These are phyloP conservation scores for Etheostoma spectabile DNA, from an alignment of 2,113 vertebrate species.

Conservation along the genomic window DNA sequence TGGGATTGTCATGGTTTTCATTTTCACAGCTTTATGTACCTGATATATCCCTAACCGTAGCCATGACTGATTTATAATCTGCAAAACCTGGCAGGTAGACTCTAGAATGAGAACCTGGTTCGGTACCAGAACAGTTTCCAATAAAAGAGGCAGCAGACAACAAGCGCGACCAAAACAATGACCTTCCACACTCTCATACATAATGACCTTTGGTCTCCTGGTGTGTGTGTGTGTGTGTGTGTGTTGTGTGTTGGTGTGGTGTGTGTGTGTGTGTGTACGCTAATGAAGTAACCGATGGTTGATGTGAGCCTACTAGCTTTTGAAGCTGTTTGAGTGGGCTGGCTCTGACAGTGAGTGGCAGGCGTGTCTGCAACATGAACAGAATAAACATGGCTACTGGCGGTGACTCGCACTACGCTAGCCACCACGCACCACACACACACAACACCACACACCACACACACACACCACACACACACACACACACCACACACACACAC, in stretches of 20 bases:
- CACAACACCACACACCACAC: no score
- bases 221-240: slow-evolving; percentile 35
- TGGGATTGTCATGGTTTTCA: not conserved
- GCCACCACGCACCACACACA: no score
- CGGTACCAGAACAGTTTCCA: no score
- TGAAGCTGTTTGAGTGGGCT: slow-evolving; percentile 77
- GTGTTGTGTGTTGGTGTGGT: no score
- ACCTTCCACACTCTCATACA: slow-evolving; percentile 59
- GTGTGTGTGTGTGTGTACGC: slow-evolving; percentile 48
- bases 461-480: slow-evolving; percentile 28
- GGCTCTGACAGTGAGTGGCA: slow-evolving; percentile 83
- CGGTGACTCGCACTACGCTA: slow-evolving; percentile 58
- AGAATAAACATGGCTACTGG: slow-evolving; percentile 85
- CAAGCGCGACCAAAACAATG: slow-evolving; percentile 36
- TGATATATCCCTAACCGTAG: no score
- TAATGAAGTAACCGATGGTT: slow-evolving; percentile 68
- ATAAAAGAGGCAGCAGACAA: slow-evolving; percentile 20
- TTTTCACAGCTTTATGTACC: not conserved
- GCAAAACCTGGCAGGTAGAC: not conserved
- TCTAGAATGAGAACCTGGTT: not conserved
- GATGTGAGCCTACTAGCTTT: slow-evolving; percentile 70
- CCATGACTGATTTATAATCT: not conserved
- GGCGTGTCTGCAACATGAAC: slow-evolving; percentile 82
- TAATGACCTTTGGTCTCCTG: slow-evolving; percentile 50
- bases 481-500: not conserved